Base-by-base conservation (phyloP, 2,797 vertebrate genomes). In the Melanotaenia maccullochi region DNA sequence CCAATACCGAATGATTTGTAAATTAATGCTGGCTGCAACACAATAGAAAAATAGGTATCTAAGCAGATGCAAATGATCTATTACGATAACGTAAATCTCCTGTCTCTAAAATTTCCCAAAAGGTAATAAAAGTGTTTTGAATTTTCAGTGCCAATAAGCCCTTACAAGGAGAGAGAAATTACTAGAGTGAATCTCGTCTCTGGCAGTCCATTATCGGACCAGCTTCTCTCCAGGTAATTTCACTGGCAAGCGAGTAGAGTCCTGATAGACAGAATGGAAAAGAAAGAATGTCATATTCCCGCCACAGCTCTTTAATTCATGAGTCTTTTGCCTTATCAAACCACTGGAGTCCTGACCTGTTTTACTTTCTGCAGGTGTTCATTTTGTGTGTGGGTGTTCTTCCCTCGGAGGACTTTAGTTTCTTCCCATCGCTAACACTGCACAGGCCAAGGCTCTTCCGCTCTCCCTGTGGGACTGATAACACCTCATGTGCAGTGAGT, bases 271-370 rank as follows among this genome's bases (percentile, higher is more conserved):
- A 77, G 81, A 92, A 91, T 85, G 83, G 92, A 90, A 93, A 93
- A 85, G 83, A 82, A 93, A 92, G 71, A 92, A 93, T 91, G 88
- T 92, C 87, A 92, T 90, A 91, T 93, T 89, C 81, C 90, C 85
- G 85, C 78, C 84, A 81, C 87, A 89, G 68, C 89, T 90, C 85
- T 94, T 92, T 93, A 93, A 93, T 94, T 94, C 92, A 93, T 90
- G 92, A 93, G 93, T 93, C 82, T 82, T 87, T 80, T 84, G 77
- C 88, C 85, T 94, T 94, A 94, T 94, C 93, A 89, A 89, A 86
- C 81, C 87, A 74, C 91, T 81, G 81, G 90, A 93, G 93, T 90
- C 89, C 87, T 92, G 90, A 93, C 93, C 91, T 90, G 85, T 92
- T 93, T 94, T 93, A 93, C 91, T 93, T 93, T 93, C 90, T 81